Conservation (phyloP, 2,113 vertebrate species). For the Castor canadensis region DNA sequence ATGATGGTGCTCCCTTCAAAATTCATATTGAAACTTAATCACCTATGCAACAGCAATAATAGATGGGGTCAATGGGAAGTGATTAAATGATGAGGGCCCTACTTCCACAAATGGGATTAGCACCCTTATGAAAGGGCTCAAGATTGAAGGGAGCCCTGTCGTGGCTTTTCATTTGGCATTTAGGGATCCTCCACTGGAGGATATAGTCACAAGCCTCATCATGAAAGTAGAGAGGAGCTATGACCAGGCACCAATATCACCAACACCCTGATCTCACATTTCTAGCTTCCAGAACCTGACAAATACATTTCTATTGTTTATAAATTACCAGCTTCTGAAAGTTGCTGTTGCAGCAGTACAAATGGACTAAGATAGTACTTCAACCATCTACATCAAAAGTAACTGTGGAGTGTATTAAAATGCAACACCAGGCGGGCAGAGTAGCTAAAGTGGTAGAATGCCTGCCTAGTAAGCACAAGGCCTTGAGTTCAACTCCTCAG, state of each 20-base stretch:
- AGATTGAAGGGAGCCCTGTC: not conserved
- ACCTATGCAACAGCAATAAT: not conserved
- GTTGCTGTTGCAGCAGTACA: not conserved
- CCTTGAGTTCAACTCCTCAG: too few relatives aligned
- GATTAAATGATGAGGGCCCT: not conserved
- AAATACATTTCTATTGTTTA: not conserved
- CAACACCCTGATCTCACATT: not conserved
- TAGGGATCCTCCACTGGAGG: too few relatives aligned
- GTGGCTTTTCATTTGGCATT: too few relatives aligned
- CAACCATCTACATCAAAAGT: not conserved
- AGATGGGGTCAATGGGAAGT: not conserved
- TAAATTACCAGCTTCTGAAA: not conserved
- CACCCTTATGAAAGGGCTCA: not conserved
- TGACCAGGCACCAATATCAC: not conserved
- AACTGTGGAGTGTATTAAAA: not conserved
- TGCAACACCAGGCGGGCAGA: too few relatives aligned
- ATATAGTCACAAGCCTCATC: not conserved
- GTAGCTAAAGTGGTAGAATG: too few relatives aligned
- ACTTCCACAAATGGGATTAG: not conserved
- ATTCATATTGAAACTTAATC: not conserved
- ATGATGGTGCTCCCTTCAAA: not conserved
- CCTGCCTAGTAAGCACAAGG: too few relatives aligned
- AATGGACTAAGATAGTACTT: not conserved
- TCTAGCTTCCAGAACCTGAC: not conserved
- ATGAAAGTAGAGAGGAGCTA: not conserved